Conservation (phyloP, 92 coral and sea anemone genomes). For the Hydrozoanthus gracilis region DNA sequence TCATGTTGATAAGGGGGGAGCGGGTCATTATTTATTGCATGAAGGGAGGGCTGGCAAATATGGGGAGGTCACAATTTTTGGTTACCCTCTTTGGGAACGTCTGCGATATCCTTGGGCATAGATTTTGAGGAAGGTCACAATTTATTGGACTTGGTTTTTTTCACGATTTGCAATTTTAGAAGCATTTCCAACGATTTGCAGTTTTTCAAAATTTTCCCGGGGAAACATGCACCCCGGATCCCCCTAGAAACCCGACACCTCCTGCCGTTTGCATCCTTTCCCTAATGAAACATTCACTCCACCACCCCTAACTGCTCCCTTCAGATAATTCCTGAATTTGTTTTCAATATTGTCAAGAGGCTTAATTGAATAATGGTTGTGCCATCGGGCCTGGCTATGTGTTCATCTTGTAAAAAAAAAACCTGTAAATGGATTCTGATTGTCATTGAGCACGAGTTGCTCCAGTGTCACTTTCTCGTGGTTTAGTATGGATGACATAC, state of each 20-base stretch:
- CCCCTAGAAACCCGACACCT: constrained; percentile 31
- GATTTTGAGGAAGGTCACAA: constrained; percentile 28
- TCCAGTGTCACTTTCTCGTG: constrained; percentile 26
- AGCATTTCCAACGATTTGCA: constrained; percentile 12
- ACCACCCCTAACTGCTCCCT: constrained; percentile 14
- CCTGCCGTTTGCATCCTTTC: constrained; percentile 27
- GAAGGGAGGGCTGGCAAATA: constrained; percentile 25
- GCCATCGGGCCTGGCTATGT: constrained; percentile 27
- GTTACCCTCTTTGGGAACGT: constrained; percentile 22
- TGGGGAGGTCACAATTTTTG: constrained; percentile 24
- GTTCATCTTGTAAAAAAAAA: constrained; percentile 22
- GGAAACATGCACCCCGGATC: constrained; percentile 5
- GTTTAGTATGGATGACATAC: constrained; percentile 23
- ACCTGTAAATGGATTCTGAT: constrained; percentile 25
- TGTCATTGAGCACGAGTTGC: constrained; percentile 18
- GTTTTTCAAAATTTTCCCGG: constrained; percentile 12
- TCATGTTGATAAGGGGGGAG: constrained; percentile 25
- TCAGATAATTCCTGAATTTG: constrained; percentile 19
- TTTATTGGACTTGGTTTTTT: constrained; percentile 6
- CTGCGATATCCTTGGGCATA: constrained; percentile 24
- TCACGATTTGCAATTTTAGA: constrained; percentile 9
- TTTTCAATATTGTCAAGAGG: constrained; percentile 2
- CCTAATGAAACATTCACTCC: constrained; percentile 14
- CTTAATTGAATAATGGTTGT: constrained; percentile 21
- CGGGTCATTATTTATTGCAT: constrained; percentile 22